Evolutionary conservation across 2,797 vertebrate genomes (phyloP).

Genomic region (Phoxinus dragarum): DNA sequence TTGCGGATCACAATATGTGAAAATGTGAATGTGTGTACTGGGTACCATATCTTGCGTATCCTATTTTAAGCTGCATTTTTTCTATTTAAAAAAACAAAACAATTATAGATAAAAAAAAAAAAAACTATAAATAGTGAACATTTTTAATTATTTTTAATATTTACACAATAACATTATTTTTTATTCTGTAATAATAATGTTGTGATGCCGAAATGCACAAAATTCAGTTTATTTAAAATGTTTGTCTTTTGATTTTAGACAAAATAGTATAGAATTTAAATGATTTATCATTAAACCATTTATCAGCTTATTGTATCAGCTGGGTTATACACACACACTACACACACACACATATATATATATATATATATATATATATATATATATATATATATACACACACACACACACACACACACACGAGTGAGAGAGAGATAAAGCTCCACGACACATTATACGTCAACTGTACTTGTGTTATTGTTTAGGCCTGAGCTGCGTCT

Average conservation of each 20-base stretch:
- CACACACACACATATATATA: no score
- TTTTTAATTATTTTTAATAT: no score
- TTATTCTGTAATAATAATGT: not conserved
- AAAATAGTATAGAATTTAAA: not conserved
- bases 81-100: not conserved
- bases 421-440: not conserved
- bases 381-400: no score
- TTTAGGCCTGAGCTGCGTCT: conserved; percentile 3
- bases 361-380: no score
- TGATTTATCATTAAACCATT: not conserved
- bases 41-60: not conserved
- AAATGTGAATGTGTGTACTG: not conserved
- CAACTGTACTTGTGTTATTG: not conserved
- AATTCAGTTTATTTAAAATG: not conserved
- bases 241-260: not conserved
- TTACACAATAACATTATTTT: not conserved
- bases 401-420: no score
- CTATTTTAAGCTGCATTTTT: not conserved
- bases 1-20: not conserved
- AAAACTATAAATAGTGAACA: no score
- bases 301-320: no score
- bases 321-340: no score
- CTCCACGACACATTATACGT: not conserved
- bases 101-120: no score
- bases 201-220: not conserved